Percentiles rank a stretch among this genome's conserved stretches.
phyloP scores from a whole-genome alignment of 2,113 vertebrate species.

The Athene noctua region DNA sequence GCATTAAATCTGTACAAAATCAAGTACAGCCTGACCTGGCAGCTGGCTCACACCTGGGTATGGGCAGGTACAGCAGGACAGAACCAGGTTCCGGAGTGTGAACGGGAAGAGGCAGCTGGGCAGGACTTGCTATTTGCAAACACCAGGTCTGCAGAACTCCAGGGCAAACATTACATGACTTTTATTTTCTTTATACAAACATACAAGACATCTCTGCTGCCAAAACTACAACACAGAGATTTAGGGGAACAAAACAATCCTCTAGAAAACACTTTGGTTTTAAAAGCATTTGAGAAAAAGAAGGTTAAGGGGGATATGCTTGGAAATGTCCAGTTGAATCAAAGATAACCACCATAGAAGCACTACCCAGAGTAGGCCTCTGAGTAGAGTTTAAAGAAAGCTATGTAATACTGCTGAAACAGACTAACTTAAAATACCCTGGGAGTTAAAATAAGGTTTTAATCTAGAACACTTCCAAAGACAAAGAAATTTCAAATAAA shows the following conservation, averaged over 20 bases:
- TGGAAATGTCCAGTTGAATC: neutral
- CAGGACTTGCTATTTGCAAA: neutral
- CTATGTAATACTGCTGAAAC: neutral
- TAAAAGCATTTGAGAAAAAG: neutral
- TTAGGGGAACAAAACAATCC: neutral
- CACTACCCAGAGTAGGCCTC: neutral
- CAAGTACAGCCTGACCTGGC: neutral
- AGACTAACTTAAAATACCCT: neutral
- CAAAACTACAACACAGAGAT: neutral
- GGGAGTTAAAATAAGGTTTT: neutral
- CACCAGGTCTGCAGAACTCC: neutral
- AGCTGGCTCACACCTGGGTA: neutral
- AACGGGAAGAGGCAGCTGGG: neutral
- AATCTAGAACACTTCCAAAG: neutral
- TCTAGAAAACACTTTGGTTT: neutral
- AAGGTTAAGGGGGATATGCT: neutral
- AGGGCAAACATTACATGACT: neutral
- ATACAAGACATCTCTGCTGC: neutral
- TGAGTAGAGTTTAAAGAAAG: neutral
- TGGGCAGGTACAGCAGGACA: neutral
- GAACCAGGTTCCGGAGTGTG: neutral
- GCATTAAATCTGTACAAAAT: neutral
- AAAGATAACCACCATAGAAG: neutral
- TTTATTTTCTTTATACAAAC: slow-evolving; percentile 31
- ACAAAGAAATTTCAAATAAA: neutral